A percentile compares a stretch with the other conserved stretches of the same genome.
Evolutionary conservation across 2,888 invertebrate species (phyloP).

Genomic region (Pristionchus maxplancki): DNA sequence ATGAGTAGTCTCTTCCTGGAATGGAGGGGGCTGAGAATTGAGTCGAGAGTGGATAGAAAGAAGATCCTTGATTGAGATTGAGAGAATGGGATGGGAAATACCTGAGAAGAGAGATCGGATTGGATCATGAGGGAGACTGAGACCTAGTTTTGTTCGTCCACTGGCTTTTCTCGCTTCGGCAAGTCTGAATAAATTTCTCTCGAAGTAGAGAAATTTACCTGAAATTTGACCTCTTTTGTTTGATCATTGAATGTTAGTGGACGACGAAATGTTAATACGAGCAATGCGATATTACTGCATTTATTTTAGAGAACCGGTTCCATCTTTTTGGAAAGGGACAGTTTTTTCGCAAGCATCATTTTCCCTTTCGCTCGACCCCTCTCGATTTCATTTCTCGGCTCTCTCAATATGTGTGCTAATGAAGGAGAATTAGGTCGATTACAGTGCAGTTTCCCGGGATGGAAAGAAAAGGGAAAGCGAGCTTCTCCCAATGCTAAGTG

Average conservation of each 20-base stretch:
- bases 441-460: slow-evolving; percentile 30
- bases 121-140: slow-evolving; percentile 5
- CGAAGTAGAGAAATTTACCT: background rate
- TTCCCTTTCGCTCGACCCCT: background rate
- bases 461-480: background rate
- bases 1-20: background rate
- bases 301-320: background rate
- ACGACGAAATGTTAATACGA: background rate
- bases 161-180: background rate
- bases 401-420: slow-evolving; percentile 19
- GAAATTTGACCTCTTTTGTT: background rate
- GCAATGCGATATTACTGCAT: background rate
- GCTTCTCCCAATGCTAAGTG: background rate
- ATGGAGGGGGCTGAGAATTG: background rate
- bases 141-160: background rate
- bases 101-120: slow-evolving; percentile 36
- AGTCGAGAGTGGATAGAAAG: background rate
- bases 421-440: slow-evolving; percentile 36
- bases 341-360: background rate
- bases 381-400: slow-evolving; percentile 11
- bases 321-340: background rate
- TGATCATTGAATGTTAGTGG: background rate
- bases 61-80: slow-evolving; percentile 24
- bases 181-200: background rate
- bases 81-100: background rate